These are phyloP conservation scores for Brachyhypopomus occidentalis DNA, from an alignment of 2,113 vertebrate genomes.

Conservation along the genomic window DNA sequence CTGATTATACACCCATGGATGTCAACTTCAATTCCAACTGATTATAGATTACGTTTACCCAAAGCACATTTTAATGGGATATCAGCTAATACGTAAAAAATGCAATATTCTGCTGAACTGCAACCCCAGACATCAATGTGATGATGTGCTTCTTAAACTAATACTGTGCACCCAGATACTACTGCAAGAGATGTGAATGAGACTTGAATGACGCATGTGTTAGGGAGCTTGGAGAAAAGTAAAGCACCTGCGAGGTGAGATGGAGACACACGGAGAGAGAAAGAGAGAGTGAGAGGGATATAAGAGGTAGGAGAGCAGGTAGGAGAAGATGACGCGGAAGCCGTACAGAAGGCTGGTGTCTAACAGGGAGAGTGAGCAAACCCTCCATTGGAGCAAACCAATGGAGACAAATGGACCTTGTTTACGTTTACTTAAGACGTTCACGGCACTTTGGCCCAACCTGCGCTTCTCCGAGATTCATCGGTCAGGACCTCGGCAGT, in stretches of 20 bases:
- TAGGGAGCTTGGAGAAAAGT: constrained; percentile 62
- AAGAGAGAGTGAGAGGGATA: background rate
- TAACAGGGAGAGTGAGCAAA: background rate
- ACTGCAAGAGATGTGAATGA: too few species aligned
- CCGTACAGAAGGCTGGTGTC: background rate
- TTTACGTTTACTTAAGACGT: constrained; percentile 62
- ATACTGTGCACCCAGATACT: background rate
- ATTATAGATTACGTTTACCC: background rate
- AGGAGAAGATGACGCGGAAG: background rate
- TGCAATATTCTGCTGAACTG: constrained; percentile 1
- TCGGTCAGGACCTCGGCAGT: constrained; percentile 51
- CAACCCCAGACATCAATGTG: background rate
- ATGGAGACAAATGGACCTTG: constrained; percentile 73
- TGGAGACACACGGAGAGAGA: constrained; percentile 63
- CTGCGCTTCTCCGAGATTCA: constrained; percentile 60
- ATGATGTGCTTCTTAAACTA: background rate
- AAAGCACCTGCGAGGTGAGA: constrained; percentile 50
- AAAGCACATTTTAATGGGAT: background rate
- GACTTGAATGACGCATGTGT: constrained; percentile 52
- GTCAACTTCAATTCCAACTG: background rate
- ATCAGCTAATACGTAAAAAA: background rate
- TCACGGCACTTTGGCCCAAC: constrained; percentile 55
- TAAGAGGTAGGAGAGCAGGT: constrained; percentile 9
- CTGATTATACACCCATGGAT: background rate
- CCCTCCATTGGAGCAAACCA: too few species aligned